phyloP scores from a whole-genome alignment of 2,113 vertebrate genomes.

The Lanius ludovicianus region DNA sequence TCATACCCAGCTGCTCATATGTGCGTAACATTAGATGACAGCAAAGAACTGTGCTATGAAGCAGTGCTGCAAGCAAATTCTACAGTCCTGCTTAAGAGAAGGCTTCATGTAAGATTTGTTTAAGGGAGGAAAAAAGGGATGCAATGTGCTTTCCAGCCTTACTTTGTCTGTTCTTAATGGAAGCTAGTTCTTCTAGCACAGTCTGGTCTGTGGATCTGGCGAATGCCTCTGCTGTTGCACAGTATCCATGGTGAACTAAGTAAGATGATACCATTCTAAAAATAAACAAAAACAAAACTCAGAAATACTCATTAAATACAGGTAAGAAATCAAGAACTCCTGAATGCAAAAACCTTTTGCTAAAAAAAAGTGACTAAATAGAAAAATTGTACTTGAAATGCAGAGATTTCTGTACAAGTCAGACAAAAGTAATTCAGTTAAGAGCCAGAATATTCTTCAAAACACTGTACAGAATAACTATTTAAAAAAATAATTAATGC shows the following conservation, averaged over 20 bases:
- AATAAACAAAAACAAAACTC: constrained; percentile 56
- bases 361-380: neutral
- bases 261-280: constrained; percentile 98
- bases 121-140: neutral
- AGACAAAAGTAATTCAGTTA: neutral
- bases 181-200: constrained; percentile 96
- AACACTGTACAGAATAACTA: neutral
- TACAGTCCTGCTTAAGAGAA: neutral
- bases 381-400: neutral
- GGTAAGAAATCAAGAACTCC: constrained; percentile 4
- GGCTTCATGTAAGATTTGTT: neutral
- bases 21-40: neutral
- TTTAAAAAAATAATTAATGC: neutral
- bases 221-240: constrained; percentile 96
- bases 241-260: constrained; percentile 98
- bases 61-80: neutral
- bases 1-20: neutral
- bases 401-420: neutral
- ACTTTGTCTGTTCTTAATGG: constrained; percentile 99
- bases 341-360: neutral
- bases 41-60: neutral
- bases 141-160: constrained; percentile 69
- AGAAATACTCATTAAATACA: constrained; percentile 21
- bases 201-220: constrained; percentile 98
- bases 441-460: neutral